Evolutionary conservation across 2,113 vertebrate genomes (phyloP).

Genomic region (Chaetops frenatus): DNA sequence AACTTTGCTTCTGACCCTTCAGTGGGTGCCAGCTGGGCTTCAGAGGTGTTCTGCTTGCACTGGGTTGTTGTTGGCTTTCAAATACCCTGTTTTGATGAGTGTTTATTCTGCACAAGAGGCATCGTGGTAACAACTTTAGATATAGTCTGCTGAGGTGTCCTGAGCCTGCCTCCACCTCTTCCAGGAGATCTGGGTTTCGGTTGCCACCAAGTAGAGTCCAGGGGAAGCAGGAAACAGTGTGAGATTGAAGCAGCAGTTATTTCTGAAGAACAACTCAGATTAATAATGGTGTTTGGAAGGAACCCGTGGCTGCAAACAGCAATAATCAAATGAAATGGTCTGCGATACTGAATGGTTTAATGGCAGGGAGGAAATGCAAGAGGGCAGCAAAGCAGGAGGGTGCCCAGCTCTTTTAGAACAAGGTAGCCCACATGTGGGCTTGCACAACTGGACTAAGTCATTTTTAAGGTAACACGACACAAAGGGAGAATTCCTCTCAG

Average conservation of each 20-base stretch:
- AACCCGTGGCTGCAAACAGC: neutral
- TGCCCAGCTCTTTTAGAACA: neutral
- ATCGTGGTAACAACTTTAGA: neutral
- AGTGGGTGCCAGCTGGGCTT: neutral
- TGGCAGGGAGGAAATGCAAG: neutral
- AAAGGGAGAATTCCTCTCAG: neutral
- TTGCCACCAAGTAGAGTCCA: neutral
- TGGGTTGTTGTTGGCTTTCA: neutral
- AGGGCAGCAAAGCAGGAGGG: neutral
- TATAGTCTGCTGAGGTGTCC: neutral
- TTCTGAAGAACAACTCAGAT: neutral
- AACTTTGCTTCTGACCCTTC: neutral
- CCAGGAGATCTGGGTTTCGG: neutral
- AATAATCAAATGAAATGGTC: neutral
- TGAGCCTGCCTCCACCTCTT: neutral
- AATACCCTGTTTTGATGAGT: neutral
- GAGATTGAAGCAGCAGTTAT: neutral
- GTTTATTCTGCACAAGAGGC: neutral
- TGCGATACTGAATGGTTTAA: neutral
- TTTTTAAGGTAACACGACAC: neutral
- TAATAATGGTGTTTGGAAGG: neutral
- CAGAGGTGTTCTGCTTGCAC: neutral
- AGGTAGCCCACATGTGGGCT: neutral
- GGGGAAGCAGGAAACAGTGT: neutral
- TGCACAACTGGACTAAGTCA: neutral